Evolutionary conservation across 2,888 invertebrate genomes (phyloP), one percentile per base, ranked within the genome.

Genomic region (Willowsia nigromaculata): DNA sequence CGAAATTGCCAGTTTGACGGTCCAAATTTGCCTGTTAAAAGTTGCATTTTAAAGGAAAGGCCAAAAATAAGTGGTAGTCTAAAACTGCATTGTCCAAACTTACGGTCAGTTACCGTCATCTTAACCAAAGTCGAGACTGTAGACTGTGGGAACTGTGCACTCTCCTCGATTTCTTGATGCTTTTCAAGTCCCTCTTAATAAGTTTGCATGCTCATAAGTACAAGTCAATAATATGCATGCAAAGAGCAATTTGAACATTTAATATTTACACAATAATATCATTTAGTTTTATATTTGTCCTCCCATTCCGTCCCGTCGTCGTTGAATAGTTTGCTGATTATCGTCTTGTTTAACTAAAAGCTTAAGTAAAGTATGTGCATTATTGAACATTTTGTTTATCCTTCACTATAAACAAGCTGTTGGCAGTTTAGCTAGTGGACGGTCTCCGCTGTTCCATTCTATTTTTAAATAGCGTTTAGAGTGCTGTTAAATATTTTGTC

Each of bases 401-500:
- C 33, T 50, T 33, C 78, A 53, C 53, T 78, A n/a, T 43, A 47
- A 74, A 71, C 25, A 71, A 71, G 25, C 5, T 40, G 71, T 18
- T 11, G 62, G 1, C 30, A 30, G 62, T 30, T 68, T 68, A 37
- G n/a, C 33, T 65, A 33, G 22, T 71, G 71, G 13, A 25, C n/a
- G n/a, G n/a, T n/a, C n/a, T n/a, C n/a, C 25, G 18, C 15, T 47
- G 27, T 40, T 65, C 65, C 43, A 82, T 62, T 82, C 82, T 82
- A 82, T 82, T 82, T 82, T 65, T 65, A 68, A 71, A 71, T 68
- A 18, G 37, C 47, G 71, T 43, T 68, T 84, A 33, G 30, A 59
- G 76, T 84, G 83, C 71, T 84, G 76, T 76, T 59, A 85, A 85
- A 85, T 85, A 76, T 85, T 85, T 74, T 84, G 71, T 74, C 68